phyloP scores from a whole-genome alignment of 2,888 invertebrate species.

The Agrochola macilenta region DNA sequence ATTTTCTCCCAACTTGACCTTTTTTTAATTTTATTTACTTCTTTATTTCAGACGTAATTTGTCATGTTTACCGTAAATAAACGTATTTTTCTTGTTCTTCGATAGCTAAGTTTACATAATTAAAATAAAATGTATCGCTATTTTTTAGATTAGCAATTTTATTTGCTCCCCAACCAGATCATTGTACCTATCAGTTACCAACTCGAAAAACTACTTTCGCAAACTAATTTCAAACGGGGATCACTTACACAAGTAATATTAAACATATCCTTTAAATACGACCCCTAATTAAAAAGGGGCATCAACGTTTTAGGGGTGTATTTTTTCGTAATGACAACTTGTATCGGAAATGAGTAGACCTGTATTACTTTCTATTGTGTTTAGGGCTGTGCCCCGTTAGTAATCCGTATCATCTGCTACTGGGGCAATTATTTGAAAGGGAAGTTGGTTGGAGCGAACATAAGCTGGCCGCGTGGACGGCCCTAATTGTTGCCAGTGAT shows the following conservation, averaged over 20 bases:
- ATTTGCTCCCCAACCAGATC: not conserved
- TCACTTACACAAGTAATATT: conserved; percentile 50
- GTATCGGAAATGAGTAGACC: conserved; percentile 73
- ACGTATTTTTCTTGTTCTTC: not conserved
- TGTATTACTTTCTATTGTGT: conserved; percentile 74
- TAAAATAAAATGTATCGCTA: not conserved
- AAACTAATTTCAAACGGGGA: conserved; percentile 47
- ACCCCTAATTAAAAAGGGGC: conserved; percentile 65
- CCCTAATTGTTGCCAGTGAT: conserved; percentile 88
- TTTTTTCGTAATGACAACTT: conserved; percentile 68
- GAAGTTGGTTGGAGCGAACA: conserved; percentile 79
- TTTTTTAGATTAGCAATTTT: not conserved
- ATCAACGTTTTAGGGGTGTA: conserved; percentile 60
- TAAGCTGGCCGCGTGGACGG: conserved; percentile 86
- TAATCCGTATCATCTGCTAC: conserved; percentile 90
- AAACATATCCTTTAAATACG: conserved; percentile 61
- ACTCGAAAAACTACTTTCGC: conserved; percentile 44
- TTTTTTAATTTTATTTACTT: too few species aligned
- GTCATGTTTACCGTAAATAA: too few species aligned
- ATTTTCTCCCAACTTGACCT: too few species aligned
- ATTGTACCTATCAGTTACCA: conserved; percentile 29
- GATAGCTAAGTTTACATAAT: not conserved
- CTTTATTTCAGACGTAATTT: too few species aligned
- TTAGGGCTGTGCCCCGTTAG: conserved; percentile 72
- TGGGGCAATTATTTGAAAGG: conserved; percentile 89